Conservation (phyloP, 2,797 vertebrate species). For the Craterocephalus amniculus region DNA sequence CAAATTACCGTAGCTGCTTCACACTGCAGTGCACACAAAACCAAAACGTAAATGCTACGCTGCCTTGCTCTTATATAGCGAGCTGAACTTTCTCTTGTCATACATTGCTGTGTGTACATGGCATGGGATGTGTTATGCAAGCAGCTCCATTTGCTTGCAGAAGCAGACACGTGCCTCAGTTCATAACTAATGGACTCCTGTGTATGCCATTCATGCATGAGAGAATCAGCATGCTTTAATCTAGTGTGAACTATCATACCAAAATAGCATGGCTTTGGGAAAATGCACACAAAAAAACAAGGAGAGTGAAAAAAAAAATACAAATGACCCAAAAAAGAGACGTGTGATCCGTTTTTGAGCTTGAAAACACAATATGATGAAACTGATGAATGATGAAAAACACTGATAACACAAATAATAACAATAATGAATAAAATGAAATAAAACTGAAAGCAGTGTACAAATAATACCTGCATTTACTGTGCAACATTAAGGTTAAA, state of each 20-base stretch:
- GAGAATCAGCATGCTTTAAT: conserved; percentile 68
- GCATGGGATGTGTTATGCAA: conserved; percentile 76
- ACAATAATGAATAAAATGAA: not conserved
- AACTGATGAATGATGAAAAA: not conserved
- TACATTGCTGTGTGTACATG: conserved; percentile 41
- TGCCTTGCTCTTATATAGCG: conserved; percentile 13
- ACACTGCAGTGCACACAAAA: not conserved
- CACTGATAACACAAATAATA: not conserved
- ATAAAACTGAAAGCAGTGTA: conserved; percentile 8
- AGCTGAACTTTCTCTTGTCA: conserved; percentile 43
- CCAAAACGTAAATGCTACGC: not conserved
- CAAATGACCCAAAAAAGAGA: not conserved
- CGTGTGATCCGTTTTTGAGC: not conserved
- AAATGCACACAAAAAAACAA: conserved; percentile 40
- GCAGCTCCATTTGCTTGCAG: conserved; percentile 70
- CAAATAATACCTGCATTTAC: conserved; percentile 33
- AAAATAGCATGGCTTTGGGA: conserved; percentile 43
- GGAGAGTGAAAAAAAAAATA: not conserved
- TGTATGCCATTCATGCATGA: conserved; percentile 78
- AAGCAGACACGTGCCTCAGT: conserved; percentile 73
- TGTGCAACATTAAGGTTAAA: conserved; percentile 64
- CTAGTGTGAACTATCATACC: conserved; percentile 55
- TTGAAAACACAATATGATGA: conserved; percentile 5
- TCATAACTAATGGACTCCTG: conserved; percentile 81
- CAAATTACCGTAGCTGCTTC: not conserved